Conservation (phyloP, 2,113 vertebrate species). For the Ciconia boyciana region DNA sequence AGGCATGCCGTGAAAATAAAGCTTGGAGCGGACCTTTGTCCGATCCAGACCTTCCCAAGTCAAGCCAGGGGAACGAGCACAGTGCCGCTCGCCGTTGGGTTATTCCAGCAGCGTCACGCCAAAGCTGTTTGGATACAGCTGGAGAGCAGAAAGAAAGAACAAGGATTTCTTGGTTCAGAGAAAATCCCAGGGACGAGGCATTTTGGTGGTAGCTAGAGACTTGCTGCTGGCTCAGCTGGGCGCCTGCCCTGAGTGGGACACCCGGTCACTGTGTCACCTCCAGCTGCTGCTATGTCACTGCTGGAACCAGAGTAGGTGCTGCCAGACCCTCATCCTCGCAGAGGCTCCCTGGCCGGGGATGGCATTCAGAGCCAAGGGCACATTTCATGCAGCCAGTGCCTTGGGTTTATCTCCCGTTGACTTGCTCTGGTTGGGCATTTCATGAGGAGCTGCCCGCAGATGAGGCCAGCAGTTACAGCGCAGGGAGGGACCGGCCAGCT, state of each 20-base stretch:
- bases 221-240: neutral
- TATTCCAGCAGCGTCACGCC: neutral
- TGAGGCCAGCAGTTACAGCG: neutral
- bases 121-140: neutral
- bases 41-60: neutral
- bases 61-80: neutral
- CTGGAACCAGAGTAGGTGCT: neutral
- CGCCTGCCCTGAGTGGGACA: neutral
- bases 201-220: neutral
- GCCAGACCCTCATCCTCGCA: neutral
- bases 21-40: fast-evolving
- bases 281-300: neutral
- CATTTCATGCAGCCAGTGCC: neutral
- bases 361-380: neutral
- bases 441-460: neutral
- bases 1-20: neutral
- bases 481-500: no score
- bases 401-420: neutral
- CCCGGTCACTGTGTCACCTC: neutral
- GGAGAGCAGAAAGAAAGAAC: neutral
- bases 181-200: neutral
- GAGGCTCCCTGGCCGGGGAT: neutral
- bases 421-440: neutral
- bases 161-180: neutral
- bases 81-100: fast-evolving